Conservation (phyloP, 2,113 vertebrate species). For the Nansenia antarctica region DNA sequence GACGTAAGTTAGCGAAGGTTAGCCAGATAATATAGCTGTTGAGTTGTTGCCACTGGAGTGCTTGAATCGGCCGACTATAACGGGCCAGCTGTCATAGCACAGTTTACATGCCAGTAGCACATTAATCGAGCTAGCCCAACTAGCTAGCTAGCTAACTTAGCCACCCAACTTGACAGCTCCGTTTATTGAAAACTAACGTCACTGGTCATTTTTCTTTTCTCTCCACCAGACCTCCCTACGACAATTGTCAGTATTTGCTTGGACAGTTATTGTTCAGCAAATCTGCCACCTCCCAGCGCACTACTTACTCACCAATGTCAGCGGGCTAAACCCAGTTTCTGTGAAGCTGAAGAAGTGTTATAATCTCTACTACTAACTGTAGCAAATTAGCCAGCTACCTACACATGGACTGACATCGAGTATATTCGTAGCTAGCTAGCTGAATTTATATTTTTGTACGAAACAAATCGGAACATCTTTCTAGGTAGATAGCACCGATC, state of each 20-base stretch:
- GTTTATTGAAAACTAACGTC: background rate
- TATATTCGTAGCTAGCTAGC: background rate
- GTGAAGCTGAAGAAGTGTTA: background rate
- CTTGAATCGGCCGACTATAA: background rate
- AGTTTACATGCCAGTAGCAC: no score
- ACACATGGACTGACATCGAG: background rate
- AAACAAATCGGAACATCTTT: conserved; percentile 11
- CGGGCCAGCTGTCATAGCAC: background rate
- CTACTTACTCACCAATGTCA: background rate
- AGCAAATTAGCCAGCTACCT: background rate
- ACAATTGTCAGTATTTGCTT: background rate
- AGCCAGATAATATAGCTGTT: no score
- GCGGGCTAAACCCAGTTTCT: background rate
- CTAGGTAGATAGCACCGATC: conserved; percentile 43
- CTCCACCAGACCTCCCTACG: background rate
- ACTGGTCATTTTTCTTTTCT: background rate
- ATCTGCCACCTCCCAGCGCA: background rate
- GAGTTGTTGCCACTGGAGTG: no score
- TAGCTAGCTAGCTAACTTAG: background rate
- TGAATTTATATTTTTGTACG: conserved; percentile 32
- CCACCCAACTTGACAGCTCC: background rate
- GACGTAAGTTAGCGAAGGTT: conserved; percentile 73
- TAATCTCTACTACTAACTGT: background rate
- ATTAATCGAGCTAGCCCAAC: no score
- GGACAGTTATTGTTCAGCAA: background rate